These are phyloP conservation scores for Hipparchia sbordonii DNA, from an alignment of 2,888 invertebrate species.

Conservation along the genomic window DNA sequence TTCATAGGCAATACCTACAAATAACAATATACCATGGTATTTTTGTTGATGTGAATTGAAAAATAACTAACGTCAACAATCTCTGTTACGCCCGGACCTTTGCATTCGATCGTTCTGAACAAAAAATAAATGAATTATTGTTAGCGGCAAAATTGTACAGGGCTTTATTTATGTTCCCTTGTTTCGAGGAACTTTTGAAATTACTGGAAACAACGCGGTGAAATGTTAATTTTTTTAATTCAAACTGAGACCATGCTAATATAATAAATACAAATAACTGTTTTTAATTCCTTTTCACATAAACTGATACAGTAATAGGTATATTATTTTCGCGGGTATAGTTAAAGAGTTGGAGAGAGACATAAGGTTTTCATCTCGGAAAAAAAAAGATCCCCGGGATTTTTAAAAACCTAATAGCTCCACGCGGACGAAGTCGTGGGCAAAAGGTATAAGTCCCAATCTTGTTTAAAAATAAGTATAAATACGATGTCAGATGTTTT, in stretches of 20 bases:
- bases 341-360: too few relatives aligned
- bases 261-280: too few relatives aligned
- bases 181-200: neutral
- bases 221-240: neutral
- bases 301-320: too few relatives aligned
- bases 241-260: neutral
- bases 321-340: too few relatives aligned
- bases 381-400: too few relatives aligned
- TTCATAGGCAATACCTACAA: neutral
- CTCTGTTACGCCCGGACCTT: slow-evolving; percentile 58
- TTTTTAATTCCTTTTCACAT: too few relatives aligned
- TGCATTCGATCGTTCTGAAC: slow-evolving; percentile 67
- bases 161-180: slow-evolving; percentile 8
- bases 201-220: neutral
- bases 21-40: slow-evolving; percentile 58
- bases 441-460: too few relatives aligned
- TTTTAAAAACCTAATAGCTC: too few relatives aligned
- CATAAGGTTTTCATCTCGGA: too few relatives aligned
- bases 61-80: slow-evolving; percentile 78
- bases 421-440: too few relatives aligned
- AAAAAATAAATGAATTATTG: slow-evolving; percentile 66
- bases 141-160: slow-evolving; percentile 40
- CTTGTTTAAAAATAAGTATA: too few relatives aligned
- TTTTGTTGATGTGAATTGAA: slow-evolving; percentile 79
- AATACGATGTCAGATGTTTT: too few relatives aligned